Evolutionary conservation across 2,797 vertebrate species (phyloP).

Genomic region (Anisognathus igniventris): DNA sequence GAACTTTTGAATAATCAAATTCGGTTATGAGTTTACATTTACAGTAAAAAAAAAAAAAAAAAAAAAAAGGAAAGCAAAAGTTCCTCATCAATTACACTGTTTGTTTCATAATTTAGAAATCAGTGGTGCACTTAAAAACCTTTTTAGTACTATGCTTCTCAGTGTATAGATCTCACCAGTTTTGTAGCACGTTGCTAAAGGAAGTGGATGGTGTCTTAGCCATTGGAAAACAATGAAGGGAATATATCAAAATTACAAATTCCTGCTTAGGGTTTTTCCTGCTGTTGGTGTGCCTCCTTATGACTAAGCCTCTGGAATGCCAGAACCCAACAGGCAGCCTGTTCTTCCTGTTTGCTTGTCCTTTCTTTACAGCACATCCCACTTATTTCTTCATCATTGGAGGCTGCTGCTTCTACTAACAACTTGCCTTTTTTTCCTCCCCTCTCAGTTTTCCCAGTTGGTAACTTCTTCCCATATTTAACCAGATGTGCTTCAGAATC

Average conservation of each 20-base stretch:
- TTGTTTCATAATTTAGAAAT: not conserved
- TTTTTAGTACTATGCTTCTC: not conserved
- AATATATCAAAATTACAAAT: not conserved
- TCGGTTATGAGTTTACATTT: constrained; percentile 51
- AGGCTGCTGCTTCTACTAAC: not conserved
- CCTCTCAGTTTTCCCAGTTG: not conserved
- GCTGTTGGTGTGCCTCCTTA: not conserved
- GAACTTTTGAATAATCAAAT: constrained; percentile 1
- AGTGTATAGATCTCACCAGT: not conserved
- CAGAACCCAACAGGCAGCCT: constrained; percentile 17
- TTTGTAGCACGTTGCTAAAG: not conserved
- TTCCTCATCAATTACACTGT: not conserved
- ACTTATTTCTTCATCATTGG: not conserved
- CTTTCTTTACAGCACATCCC: not conserved
- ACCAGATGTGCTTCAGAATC: not conserved
- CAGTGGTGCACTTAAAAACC: not conserved
- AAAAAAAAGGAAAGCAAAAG: too few relatives aligned
- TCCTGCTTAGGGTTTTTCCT: constrained; percentile 16
- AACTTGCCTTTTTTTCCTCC: not conserved
- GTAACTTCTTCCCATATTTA: not conserved
- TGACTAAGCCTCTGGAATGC: constrained; percentile 51
- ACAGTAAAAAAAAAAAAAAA: too few relatives aligned
- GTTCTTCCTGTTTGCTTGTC: constrained; percentile 31
- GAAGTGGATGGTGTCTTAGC: not conserved
- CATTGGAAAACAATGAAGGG: not conserved